Conservation (phyloP, 2,113 vertebrate species). For the Meles meles region DNA sequence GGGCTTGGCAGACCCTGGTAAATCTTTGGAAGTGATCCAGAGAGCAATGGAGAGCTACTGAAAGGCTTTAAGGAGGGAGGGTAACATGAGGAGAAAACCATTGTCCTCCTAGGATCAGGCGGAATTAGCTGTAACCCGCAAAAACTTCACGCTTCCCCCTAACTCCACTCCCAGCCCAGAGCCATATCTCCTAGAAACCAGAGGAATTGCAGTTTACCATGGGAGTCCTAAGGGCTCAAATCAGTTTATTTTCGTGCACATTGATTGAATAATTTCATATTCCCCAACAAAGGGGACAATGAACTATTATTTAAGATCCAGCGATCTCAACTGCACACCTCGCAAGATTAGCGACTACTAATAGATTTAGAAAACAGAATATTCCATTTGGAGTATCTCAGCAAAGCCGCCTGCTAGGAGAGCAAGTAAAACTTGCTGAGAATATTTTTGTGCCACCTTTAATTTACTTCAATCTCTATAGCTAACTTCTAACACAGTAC, state of each 20-base stretch:
- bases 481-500: neutral
- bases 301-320: neutral
- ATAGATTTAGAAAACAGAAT: slow-evolving; percentile 1
- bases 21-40: neutral
- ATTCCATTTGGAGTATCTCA: slow-evolving; percentile 5
- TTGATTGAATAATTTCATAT: neutral
- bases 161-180: neutral
- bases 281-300: neutral
- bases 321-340: neutral
- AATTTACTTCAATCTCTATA: neutral
- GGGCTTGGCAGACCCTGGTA: neutral
- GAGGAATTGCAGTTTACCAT: neutral
- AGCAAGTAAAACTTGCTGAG: neutral
- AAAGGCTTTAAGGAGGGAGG: neutral
- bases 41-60: neutral
- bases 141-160: neutral
- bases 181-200: neutral
- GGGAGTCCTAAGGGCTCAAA: neutral
- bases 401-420: slow-evolving; percentile 17
- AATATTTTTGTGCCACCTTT: neutral
- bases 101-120: neutral
- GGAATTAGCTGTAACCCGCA: neutral
- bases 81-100: neutral
- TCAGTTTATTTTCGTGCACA: neutral
- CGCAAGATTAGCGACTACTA: neutral